Evolutionary conservation across 2,113 vertebrate genomes (phyloP).

Genomic region (Callipepla squamata): DNA sequence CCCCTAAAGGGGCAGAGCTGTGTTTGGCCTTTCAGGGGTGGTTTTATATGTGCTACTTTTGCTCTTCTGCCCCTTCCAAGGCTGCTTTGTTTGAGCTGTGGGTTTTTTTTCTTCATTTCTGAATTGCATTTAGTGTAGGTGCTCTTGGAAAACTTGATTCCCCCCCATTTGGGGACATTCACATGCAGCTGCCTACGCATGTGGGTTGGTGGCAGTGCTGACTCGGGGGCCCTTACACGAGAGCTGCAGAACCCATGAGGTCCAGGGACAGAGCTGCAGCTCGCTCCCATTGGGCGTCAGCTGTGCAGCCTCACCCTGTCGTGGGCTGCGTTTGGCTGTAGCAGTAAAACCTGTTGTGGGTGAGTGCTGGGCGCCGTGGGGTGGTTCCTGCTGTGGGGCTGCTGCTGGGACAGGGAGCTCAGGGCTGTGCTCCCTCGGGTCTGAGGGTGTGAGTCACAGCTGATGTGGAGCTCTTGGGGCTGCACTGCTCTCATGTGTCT

Average conservation of each 20-base stretch:
- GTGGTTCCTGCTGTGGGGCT: background rate
- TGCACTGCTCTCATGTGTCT: constrained; percentile 24
- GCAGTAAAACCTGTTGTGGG: background rate
- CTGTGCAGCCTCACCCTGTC: background rate
- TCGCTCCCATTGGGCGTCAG: fast-evolving
- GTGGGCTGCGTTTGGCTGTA: background rate
- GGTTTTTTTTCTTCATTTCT: background rate
- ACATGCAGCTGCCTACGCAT: fast-evolving
- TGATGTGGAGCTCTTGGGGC: background rate
- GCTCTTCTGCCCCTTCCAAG: background rate
- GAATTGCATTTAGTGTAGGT: background rate
- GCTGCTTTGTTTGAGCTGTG: background rate
- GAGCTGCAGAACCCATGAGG: background rate
- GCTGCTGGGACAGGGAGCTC: background rate
- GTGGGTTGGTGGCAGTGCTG: background rate
- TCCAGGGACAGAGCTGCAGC: fast-evolving
- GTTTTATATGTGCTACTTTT: background rate
- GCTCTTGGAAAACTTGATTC: background rate
- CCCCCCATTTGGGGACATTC: background rate
- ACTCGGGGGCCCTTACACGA: fast-evolving
- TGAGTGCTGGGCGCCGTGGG: background rate
- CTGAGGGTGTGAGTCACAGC: background rate
- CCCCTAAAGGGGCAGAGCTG: background rate
- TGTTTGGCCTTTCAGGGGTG: background rate
- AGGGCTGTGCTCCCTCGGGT: fast-evolving